phyloP scores from a whole-genome alignment of 2,888 invertebrate species.

The Plagiodera versicolora region DNA sequence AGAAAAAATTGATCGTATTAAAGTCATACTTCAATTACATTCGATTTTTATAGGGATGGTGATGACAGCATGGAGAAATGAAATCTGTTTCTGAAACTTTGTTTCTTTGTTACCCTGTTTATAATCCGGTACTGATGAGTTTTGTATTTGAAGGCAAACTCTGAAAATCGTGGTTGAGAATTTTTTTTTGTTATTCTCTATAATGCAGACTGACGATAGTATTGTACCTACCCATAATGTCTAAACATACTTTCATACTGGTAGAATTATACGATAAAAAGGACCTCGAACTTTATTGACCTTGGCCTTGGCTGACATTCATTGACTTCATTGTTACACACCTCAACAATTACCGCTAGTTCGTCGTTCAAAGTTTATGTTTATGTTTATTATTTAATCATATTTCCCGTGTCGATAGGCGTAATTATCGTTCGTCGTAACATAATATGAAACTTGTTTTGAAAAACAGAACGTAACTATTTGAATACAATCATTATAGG shows the following conservation, averaged over 20 bases:
- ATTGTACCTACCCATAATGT: background rate
- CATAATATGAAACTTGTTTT: background rate
- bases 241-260: constrained; percentile 6
- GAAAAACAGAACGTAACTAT: background rate
- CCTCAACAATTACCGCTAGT: background rate
- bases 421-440: background rate
- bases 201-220: no score
- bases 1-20: no score
- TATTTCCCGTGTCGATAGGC: background rate
- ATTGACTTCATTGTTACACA: constrained; percentile 25
- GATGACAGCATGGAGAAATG: no score
- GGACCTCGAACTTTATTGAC: constrained; percentile 32
- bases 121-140: no score
- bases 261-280: constrained; percentile 24
- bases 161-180: no score
- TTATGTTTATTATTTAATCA: constrained; percentile 7
- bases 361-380: constrained; percentile 3
- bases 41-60: no score
- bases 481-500: background rate
- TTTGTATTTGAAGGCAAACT: no score
- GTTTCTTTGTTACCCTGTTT: no score
- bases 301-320: constrained; percentile 28
- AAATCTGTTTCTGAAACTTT: no score
- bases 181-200: no score
- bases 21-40: no score